A percentile compares a stretch with the other conserved stretches of the same genome.
These are phyloP conservation scores for Engraulis encrasicolus DNA, from an alignment of 2,113 vertebrate species.

Conservation along the genomic window DNA sequence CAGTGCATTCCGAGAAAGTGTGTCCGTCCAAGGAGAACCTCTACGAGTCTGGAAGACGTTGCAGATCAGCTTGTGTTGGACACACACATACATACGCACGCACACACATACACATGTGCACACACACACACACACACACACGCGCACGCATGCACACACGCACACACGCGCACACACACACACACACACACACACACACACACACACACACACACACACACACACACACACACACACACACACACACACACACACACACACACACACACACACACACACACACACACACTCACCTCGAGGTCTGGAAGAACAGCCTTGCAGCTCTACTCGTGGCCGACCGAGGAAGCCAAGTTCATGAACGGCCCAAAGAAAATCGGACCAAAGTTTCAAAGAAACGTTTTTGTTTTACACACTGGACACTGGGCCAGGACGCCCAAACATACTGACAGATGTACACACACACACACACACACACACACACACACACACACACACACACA, in stretches of 20 bases:
- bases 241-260: too few species aligned
- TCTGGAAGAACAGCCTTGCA: too few species aligned
- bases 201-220: neutral
- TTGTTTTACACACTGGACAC: too few species aligned
- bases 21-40: neutral
- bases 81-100: neutral
- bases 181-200: constrained; percentile 9
- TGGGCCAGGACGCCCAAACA: neutral
- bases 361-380: too few species aligned
- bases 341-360: too few species aligned
- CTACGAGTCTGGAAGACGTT: neutral
- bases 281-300: too few species aligned
- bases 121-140: neutral
- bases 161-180: constrained; percentile 11
- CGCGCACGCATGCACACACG: neutral
- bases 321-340: too few species aligned
- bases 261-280: too few species aligned
- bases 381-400: too few species aligned
- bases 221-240: constrained; percentile 9
- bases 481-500: neutral
- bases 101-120: neutral
- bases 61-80: neutral
- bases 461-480: constrained; percentile 9
- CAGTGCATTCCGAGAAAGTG: neutral
- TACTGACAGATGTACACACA: neutral